A percentile compares a stretch with the other conserved stretches of the same genome.
Conservation (phyloP, 2,888 invertebrate genomes). For the Archips crataeganus region DNA sequence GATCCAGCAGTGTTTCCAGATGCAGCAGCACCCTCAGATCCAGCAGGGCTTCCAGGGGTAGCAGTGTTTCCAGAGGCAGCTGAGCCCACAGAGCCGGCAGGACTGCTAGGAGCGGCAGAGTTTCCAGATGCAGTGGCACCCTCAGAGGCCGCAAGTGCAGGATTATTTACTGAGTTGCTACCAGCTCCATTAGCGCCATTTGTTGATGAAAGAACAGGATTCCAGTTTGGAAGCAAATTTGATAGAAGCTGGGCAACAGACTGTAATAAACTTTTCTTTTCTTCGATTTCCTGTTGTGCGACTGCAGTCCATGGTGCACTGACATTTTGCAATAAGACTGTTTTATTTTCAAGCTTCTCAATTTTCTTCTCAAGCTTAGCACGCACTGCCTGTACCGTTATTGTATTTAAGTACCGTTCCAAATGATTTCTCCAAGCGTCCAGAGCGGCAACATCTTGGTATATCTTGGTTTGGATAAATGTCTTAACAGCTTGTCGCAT, state of each 20-base stretch:
- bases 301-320: constrained; percentile 63
- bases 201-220: constrained; percentile 43
- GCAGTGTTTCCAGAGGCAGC: constrained; percentile 3
- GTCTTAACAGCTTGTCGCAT: constrained; percentile 70
- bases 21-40: constrained; percentile 5
- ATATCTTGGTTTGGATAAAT: constrained; percentile 65
- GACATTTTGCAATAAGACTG: constrained; percentile 63
- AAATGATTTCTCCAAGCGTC: constrained; percentile 65
- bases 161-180: neutral
- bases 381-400: constrained; percentile 64
- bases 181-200: constrained; percentile 16
- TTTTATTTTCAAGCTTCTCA: constrained; percentile 70
- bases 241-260: constrained; percentile 65
- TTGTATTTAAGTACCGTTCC: constrained; percentile 63
- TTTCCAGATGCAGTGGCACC: constrained; percentile 4
- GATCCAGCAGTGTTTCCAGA: neutral
- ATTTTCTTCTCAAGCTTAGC: constrained; percentile 67
- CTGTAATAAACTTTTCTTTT: constrained; percentile 68
- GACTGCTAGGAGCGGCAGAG: constrained; percentile 24
- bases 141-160: neutral
- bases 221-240: constrained; percentile 69
- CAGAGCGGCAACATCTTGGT: constrained; percentile 54
- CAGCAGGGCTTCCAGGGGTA: neutral
- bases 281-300: constrained; percentile 62
- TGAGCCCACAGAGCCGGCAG: constrained; percentile 3